Percentiles rank a stretch among this genome's conserved stretches.
phyloP scores from a whole-genome alignment of 2,797 vertebrate species.

The Dallia pectoralis region DNA sequence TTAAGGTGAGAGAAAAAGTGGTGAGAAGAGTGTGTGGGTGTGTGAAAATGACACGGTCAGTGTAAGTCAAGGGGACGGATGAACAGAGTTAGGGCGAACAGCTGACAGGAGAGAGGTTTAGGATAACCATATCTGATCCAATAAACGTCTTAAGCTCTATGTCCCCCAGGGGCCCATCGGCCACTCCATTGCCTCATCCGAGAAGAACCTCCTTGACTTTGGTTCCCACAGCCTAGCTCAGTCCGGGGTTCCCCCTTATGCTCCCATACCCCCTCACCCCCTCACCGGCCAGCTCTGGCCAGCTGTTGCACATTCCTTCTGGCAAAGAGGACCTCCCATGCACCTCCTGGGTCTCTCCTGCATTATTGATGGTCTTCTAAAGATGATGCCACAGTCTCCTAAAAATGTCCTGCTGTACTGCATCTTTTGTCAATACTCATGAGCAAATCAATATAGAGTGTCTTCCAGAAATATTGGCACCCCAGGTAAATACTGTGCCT shows the following conservation, averaged over 20 bases:
- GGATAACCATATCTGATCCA: conserved; percentile 29
- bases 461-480: too few relatives aligned
- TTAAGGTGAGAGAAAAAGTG: too few relatives aligned
- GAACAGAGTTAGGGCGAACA: background rate
- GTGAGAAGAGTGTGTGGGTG: background rate
- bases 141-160: conserved; percentile 34
- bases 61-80: background rate
- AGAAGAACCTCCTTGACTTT: conserved; percentile 54
- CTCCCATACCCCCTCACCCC: conserved; percentile 26
- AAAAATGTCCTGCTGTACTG: background rate
- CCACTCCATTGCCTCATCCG: conserved; percentile 45
- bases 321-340: conserved; percentile 55
- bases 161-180: conserved; percentile 25
- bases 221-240: conserved; percentile 60
- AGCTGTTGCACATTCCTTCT: conserved; percentile 26
- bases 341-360: conserved; percentile 59
- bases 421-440: too few relatives aligned
- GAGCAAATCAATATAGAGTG: too few relatives aligned
- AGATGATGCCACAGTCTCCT: background rate
- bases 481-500: too few relatives aligned
- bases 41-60: too few relatives aligned
- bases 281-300: conserved; percentile 45
- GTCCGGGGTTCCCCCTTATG: conserved; percentile 47
- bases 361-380: conserved; percentile 32
- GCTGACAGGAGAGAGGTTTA: background rate